Conservation (phyloP, 2,113 vertebrate species). For the Cromileptes altivelis region DNA sequence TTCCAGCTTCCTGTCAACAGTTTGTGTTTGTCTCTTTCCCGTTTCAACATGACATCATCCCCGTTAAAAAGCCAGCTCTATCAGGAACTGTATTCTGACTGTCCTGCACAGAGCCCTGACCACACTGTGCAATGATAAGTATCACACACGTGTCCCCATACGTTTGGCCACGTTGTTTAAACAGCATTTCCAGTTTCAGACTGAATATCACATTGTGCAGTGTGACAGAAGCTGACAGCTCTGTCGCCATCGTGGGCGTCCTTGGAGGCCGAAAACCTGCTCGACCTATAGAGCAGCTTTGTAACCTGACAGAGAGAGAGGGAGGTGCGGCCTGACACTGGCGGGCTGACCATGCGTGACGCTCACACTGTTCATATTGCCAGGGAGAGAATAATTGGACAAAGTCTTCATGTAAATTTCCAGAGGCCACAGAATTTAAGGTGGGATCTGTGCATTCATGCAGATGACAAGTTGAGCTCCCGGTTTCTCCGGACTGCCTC, state of each 20-base stretch:
- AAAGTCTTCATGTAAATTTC: conserved; percentile 84
- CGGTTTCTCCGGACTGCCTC: conserved; percentile 58
- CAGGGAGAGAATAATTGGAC: conserved; percentile 82
- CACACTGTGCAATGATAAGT: too few relatives aligned
- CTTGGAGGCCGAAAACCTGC: conserved; percentile 63
- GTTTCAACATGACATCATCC: too few relatives aligned
- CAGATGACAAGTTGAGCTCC: conserved; percentile 84
- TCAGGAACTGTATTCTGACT: too few relatives aligned
- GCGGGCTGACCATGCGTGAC: conserved; percentile 72
- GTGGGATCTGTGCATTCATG: conserved; percentile 83
- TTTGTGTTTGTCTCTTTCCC: too few relatives aligned
- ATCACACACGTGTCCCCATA: neutral
- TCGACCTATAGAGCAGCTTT: conserved; percentile 48
- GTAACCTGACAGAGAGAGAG: conserved; percentile 59
- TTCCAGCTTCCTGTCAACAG: too few relatives aligned
- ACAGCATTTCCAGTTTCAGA: neutral
- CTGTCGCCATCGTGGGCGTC: conserved; percentile 26
- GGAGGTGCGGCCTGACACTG: conserved; percentile 55
- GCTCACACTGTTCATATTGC: conserved; percentile 67
- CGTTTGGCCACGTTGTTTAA: neutral
- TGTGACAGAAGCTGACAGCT: conserved; percentile 49
- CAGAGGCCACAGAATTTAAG: conserved; percentile 75
- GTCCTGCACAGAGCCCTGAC: neutral
- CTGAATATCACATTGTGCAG: neutral
- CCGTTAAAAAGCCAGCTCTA: too few relatives aligned